These are phyloP conservation scores for Metallyticus violacea DNA, from an alignment of 2,888 invertebrate species.

Conservation along the genomic window DNA sequence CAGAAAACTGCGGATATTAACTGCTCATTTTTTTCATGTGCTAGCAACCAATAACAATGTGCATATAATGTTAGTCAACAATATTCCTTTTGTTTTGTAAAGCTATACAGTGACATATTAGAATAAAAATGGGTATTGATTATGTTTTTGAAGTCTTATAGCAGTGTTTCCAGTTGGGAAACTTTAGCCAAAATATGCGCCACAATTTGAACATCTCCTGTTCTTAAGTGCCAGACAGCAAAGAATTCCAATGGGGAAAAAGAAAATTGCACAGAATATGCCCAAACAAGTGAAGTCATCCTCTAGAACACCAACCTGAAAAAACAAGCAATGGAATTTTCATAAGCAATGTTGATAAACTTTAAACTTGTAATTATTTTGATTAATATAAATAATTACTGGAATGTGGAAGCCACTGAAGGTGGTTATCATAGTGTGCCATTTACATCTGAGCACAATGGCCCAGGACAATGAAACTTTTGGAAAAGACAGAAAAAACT, in stretches of 20 bases:
- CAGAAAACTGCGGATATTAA: not conserved
- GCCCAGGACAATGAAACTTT: too few relatives aligned
- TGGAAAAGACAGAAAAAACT: too few relatives aligned
- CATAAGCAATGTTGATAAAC: too few relatives aligned
- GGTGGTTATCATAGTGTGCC: too few relatives aligned
- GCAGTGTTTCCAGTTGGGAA: not conserved
- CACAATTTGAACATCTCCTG: constrained; percentile 83
- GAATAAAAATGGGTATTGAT: not conserved
- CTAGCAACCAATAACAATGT: not conserved
- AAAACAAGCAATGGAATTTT: not conserved
- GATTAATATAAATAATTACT: too few relatives aligned
- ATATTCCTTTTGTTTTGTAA: not conserved
- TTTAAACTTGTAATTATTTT: too few relatives aligned
- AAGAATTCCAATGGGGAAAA: constrained; percentile 83
- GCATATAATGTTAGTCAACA: not conserved
- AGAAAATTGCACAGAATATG: constrained; percentile 77
- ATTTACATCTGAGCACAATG: too few relatives aligned
- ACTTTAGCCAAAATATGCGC: constrained; percentile 69
- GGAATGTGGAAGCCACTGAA: too few relatives aligned
- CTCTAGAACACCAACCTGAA: constrained; percentile 75
- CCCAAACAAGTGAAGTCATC: constrained; percentile 85
- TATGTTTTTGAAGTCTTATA: not conserved
- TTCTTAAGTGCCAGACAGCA: constrained; percentile 83
- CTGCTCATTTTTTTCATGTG: not conserved
- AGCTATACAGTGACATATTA: not conserved